Percentiles rank a stretch among this genome's conserved stretches.
Evolutionary conservation across 2,888 invertebrate species (phyloP).

Genomic region (Zygaena filipendulae): DNA sequence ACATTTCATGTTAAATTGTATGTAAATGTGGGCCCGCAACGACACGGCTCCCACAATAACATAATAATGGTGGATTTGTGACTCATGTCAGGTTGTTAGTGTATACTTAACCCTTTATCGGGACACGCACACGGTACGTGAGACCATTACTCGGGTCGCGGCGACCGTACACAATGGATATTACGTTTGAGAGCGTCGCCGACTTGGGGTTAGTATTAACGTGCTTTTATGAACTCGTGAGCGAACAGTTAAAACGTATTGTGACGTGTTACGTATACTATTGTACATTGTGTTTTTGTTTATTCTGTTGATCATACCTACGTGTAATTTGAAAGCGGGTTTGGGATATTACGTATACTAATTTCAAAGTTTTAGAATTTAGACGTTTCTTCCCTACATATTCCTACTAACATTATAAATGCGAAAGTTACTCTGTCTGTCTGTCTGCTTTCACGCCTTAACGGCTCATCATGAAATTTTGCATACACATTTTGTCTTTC

Average conservation of each 20-base stretch:
- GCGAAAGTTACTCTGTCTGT: too few relatives aligned
- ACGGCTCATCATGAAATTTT: too few relatives aligned
- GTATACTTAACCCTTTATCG: conserved; percentile 68
- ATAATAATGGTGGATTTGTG: conserved; percentile 68
- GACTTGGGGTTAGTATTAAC: conserved; percentile 6
- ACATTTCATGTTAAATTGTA: conserved; percentile 68
- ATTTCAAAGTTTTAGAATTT: conserved; percentile 1
- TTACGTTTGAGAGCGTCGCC: conserved; percentile 16
- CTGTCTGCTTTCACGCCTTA: too few relatives aligned
- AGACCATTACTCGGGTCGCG: conserved; percentile 58
- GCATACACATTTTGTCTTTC: too few relatives aligned
- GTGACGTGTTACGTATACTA: conserved; percentile 30
- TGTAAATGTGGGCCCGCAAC: conserved; percentile 59
- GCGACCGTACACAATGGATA: conserved; percentile 37
- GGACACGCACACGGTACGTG: conserved; percentile 65
- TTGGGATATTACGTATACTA: too few relatives aligned
- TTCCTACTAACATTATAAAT: too few relatives aligned
- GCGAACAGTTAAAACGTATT: conserved; percentile 36
- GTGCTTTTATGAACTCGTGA: conserved; percentile 26
- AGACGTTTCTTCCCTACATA: conserved; percentile 20
- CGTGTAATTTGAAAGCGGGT: conserved; percentile 4
- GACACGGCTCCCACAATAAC: conserved; percentile 66
- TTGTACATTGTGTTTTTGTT: conserved; percentile 14
- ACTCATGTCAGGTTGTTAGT: conserved; percentile 67
- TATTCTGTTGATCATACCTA: conserved; percentile 14